A percentile compares a stretch with the other conserved stretches of the same genome.
Evolutionary conservation across 2,888 invertebrate genomes (phyloP).

Genomic region (Phytoseiulus persimilis): DNA sequence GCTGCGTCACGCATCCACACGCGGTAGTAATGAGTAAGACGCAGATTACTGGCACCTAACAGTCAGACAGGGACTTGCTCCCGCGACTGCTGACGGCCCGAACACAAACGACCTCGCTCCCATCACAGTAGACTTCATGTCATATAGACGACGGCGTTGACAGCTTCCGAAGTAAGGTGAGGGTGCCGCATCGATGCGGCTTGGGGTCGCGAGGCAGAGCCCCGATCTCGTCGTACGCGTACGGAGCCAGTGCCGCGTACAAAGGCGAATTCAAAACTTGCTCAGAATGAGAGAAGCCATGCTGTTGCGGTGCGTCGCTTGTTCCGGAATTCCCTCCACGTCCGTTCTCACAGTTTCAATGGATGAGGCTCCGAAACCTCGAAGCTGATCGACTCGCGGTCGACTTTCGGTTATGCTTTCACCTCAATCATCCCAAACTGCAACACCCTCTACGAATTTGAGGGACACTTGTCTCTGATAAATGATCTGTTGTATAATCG

Average conservation of each 20-base stretch:
- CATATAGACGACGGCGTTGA: not conserved
- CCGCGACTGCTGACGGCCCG: not conserved
- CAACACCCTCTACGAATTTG: not conserved
- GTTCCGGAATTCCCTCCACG: no score
- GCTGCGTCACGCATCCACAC: not conserved
- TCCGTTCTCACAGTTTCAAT: no score
- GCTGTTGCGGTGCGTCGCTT: no score
- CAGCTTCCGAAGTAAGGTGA: not conserved
- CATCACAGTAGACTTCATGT: not conserved
- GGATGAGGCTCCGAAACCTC: no score
- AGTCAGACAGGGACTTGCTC: not conserved
- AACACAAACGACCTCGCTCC: not conserved
- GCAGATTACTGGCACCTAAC: not conserved
- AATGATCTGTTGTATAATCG: not conserved
- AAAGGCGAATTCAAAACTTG: no score
- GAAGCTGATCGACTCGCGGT: no score
- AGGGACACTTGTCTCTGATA: not conserved
- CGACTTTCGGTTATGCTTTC: no score
- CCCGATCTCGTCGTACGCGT: no score
- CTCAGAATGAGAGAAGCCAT: no score
- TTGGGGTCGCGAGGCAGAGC: no score
- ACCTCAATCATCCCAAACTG: not conserved
- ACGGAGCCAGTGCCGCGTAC: no score
- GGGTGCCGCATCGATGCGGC: not conserved
- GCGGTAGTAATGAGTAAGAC: slow-evolving; percentile 5